These are phyloP conservation scores for Andrena bicolor DNA, from an alignment of 2,888 invertebrate genomes.

Conservation along the genomic window DNA sequence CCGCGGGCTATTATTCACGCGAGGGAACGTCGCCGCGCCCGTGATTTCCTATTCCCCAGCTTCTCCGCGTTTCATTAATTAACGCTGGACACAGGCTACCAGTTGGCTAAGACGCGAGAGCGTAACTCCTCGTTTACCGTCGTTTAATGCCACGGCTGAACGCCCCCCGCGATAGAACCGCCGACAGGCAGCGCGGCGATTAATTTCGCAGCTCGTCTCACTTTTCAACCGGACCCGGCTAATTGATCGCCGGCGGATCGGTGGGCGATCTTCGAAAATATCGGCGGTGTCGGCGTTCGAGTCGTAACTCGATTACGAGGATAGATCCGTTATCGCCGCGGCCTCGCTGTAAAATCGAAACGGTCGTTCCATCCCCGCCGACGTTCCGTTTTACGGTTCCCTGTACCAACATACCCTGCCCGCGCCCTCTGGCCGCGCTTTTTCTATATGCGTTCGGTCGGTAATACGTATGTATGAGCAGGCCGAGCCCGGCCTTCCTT, in stretches of 20 bases:
- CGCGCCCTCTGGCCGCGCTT: background rate
- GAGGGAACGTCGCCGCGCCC: constrained; percentile 4
- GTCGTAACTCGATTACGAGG: constrained; percentile 36
- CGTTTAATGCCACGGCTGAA: constrained; percentile 8
- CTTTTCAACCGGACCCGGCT: constrained; percentile 16
- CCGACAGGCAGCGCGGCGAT: constrained; percentile 14
- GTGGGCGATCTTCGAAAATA: constrained; percentile 16
- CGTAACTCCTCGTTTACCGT: constrained; percentile 23
- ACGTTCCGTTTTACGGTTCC: background rate
- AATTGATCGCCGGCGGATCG: constrained; percentile 34
- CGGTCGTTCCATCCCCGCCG: background rate
- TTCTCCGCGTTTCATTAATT: constrained; percentile 47
- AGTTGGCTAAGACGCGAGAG: constrained; percentile 8
- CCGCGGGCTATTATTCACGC: constrained; percentile 27
- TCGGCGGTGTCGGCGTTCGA: constrained; percentile 10
- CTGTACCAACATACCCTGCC: background rate
- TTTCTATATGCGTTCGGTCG: background rate
- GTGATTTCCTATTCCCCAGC: constrained; percentile 11
- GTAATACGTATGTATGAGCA: constrained; percentile 2
- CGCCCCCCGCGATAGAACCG: background rate
- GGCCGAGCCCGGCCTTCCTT: constrained; percentile 8
- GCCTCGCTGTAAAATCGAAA: constrained; percentile 20
- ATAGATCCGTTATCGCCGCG: constrained; percentile 26
- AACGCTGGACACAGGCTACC: constrained; percentile 27
- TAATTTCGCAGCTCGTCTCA: constrained; percentile 19